Evolutionary conservation across 2,797 vertebrate genomes (phyloP), one percentile per base, ranked within the genome.

Genomic region (Acestrorhynchus altus): DNA sequence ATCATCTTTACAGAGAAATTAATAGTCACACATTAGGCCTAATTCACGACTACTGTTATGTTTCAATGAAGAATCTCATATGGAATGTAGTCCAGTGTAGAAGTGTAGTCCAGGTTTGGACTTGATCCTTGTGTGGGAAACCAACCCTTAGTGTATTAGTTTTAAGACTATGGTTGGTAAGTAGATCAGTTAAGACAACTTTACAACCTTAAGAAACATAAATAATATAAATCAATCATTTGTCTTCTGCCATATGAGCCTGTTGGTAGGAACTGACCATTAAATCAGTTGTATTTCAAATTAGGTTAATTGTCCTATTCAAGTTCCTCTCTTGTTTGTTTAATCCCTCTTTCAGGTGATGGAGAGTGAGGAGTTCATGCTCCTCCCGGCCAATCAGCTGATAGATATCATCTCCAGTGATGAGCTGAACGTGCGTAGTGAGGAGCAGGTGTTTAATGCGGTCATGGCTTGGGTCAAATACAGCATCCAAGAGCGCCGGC

Each of bases 401-500:
- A 99, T 99, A 64, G 98, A 99, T 89, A 99, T 99, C 2, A 99
- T 99, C 87, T 99, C 98, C 81, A 99, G 98, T n/a, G 98, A 99
- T 4, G 98, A 99, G 92, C 90, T 99, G 18, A 99, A 99, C 0
- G 98, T 99, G 66, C 96, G 97, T 57, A 99, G 98, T 0, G 98
- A 99, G 76, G 98, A 99, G 88, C 98, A 99, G 87, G 98, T 99
- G 74, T 99, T 99, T 89, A 99, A 95, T 0, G 98, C 98, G 0
- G 97, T 99, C 76, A 99, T 99, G 97, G 97, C 98, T 51, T 99
- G 98, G 98, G 97, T 99, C 67, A 99, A 99, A 79, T 99, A 99
- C 91, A 98, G 98, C 90, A 98, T 99, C 89, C 98, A 99, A 87
- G 97, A 99, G 59, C 94, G 98, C 51, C 92, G 98, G 39, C 97